These are phyloP conservation scores for Leuciscus waleckii DNA, from an alignment of 2,797 vertebrate genomes.

Conservation along the genomic window DNA sequence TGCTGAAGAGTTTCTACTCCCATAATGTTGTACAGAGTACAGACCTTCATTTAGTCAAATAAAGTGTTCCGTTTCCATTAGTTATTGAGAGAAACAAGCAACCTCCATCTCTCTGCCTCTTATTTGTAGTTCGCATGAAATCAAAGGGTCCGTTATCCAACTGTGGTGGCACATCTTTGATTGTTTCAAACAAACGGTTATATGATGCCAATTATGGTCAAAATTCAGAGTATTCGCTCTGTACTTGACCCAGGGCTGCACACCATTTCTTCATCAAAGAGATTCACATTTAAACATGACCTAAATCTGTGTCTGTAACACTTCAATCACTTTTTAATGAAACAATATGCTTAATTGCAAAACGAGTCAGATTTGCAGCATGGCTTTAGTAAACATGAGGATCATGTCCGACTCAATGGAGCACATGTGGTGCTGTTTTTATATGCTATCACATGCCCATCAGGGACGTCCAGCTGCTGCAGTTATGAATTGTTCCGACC, in stretches of 20 bases:
- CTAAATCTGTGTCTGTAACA: neutral
- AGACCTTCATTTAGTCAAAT: neutral
- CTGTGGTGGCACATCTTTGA: neutral
- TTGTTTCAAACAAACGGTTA: neutral
- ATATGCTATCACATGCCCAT: conserved; percentile 2
- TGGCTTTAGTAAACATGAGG: neutral
- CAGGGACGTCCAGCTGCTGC: conserved; percentile 19
- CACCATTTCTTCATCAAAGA: neutral
- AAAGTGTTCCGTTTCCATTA: neutral
- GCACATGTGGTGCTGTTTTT: neutral
- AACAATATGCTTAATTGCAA: neutral
- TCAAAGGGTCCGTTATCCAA: conserved; percentile 20
- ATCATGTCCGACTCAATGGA: neutral
- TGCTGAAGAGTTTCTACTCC: conserved; percentile 1
- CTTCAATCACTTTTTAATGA: neutral
- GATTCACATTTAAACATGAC: neutral
- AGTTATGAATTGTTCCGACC: conserved; percentile 22
- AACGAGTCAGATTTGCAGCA: neutral
- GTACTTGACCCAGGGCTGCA: neutral
- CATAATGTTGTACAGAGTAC: neutral
- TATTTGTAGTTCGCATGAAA: neutral
- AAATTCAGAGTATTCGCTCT: neutral
- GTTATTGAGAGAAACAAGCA: conserved; percentile 12
- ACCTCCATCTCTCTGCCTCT: conserved; percentile 16
- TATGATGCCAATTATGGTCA: neutral